Base-by-base conservation (phyloP, 2,797 vertebrate genomes). In the Gymnoscopelus braueri region DNA sequence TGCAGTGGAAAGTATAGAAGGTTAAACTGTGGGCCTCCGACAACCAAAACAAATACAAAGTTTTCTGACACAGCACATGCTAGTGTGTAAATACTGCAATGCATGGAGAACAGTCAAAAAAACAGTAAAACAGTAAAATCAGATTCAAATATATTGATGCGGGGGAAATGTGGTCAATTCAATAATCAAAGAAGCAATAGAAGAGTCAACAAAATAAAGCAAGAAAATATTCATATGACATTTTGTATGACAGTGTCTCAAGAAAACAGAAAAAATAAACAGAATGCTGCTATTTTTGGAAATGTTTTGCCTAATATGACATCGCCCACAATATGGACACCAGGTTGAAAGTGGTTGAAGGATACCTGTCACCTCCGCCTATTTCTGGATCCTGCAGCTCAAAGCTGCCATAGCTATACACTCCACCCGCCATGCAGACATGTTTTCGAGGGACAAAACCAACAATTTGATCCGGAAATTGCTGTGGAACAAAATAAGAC, bases 381-480 rank as follows among this genome's bases (percentile, higher is more conserved):
- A 81, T 79, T 7, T 93, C 94, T 11, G 95, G 92, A n/a, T 94
- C 91, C 81, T 96, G 96, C 67, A 97, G 82, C 78, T 98, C 97
- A 63, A 97, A 98, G 82, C 96, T 96, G 48, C 97, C 97, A 0
- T 98, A 98, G 78, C 94, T 97, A 83, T 95, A 96, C 3, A 97
- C 85, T 5, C 96, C 96, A 0, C 94, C 94, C 9, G 92, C 77
- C 13, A 95, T 93, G 7, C 91, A 85, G 23, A 98, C 92, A 4
- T 99, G 97, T 86, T 97, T 98, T 68, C 97, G 93, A 23, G 97
- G 96, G 56, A 98, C 95, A 86, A 97, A 98, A 19, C 97, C 97
- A 75, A 98, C 95, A 68, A 99, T 98, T 35, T 96, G 96, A 72
- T 97, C 95, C 58, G 95, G 91, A 87, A 99, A 98, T 96, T 97